Conservation (phyloP, 2,888 invertebrate genomes). For the Drosophila paucipuncta region DNA sequence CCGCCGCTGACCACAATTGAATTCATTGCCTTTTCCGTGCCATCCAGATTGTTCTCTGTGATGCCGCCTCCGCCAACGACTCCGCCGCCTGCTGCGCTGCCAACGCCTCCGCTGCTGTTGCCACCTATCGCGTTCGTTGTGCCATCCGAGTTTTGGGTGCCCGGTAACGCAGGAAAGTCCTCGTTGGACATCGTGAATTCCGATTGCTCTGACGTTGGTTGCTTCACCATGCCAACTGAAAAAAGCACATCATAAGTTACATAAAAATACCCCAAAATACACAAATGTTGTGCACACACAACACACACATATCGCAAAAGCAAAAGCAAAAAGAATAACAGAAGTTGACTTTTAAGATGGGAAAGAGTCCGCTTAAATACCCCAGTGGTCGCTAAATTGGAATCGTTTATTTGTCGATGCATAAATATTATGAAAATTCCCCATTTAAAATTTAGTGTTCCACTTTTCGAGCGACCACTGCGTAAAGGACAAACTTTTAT, state of each 20-base stretch:
- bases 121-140: slow-evolving; percentile 82
- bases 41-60: slow-evolving; percentile 84
- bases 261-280: not conserved
- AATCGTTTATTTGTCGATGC: not conserved
- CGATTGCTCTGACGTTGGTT: slow-evolving; percentile 95
- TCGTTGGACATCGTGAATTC: slow-evolving; percentile 99
- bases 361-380: not conserved
- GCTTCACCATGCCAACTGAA: slow-evolving; percentile 96
- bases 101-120: slow-evolving; percentile 46
- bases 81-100: slow-evolving; percentile 45
- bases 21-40: slow-evolving; percentile 85
- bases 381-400: not conserved
- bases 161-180: slow-evolving; percentile 99
- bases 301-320: not conserved
- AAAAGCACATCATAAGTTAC: slow-evolving; percentile 52
- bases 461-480: not conserved
- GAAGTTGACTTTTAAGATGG: not conserved
- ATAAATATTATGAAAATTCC: not conserved
- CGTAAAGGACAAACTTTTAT: not conserved
- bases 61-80: slow-evolving; percentile 51
- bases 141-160: slow-evolving; percentile 91
- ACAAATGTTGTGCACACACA: not conserved
- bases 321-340: not conserved
- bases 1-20: slow-evolving; percentile 83
- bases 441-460: not conserved